phyloP scores from a whole-genome alignment of 1,140 invertebrate species.

The Meloidogyne exigua region DNA sequence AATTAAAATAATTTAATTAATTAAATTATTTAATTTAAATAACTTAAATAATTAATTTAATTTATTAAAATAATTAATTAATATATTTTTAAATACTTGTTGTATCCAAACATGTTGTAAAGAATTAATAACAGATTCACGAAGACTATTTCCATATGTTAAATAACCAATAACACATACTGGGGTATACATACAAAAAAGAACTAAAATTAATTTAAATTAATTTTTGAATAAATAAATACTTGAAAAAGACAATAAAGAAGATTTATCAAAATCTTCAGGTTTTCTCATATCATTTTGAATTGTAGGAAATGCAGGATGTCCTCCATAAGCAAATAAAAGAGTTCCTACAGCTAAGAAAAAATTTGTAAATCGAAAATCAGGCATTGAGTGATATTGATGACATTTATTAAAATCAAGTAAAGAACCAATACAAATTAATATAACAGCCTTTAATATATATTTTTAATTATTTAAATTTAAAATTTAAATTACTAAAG shows the following conservation, averaged over 20 bases:
- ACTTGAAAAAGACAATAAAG: conserved; percentile 62
- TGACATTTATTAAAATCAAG: conserved; percentile 42
- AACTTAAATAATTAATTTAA: no score
- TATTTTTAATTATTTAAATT: conserved; percentile 60
- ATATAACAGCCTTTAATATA: conserved; percentile 45
- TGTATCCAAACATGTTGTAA: conserved; percentile 58
- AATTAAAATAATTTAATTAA: no score
- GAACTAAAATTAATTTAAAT: conserved; percentile 44
- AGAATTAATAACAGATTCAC: conserved; percentile 59
- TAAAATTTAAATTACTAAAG: conserved; percentile 60
- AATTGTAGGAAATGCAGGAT: conserved; percentile 67
- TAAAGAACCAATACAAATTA: conserved; percentile 53
- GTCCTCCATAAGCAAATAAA: conserved; percentile 66
- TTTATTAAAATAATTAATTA: no score
- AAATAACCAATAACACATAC: conserved; percentile 55
- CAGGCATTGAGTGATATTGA: conserved; percentile 38
- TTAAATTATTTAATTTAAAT: no score
- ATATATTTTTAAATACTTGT: conserved; percentile 38
- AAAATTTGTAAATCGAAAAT: conserved; percentile 64
- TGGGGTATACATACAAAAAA: conserved; percentile 57
- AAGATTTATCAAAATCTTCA: conserved; percentile 64
- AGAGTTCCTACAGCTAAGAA: conserved; percentile 65
- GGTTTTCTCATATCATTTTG: conserved; percentile 67
- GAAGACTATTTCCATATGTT: conserved; percentile 57
- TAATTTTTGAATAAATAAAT: not conserved